Percentiles rank a stretch among this genome's conserved stretches.
Evolutionary conservation across 2,113 vertebrate genomes (phyloP).

Genomic region (Seriola rivoliana): DNA sequence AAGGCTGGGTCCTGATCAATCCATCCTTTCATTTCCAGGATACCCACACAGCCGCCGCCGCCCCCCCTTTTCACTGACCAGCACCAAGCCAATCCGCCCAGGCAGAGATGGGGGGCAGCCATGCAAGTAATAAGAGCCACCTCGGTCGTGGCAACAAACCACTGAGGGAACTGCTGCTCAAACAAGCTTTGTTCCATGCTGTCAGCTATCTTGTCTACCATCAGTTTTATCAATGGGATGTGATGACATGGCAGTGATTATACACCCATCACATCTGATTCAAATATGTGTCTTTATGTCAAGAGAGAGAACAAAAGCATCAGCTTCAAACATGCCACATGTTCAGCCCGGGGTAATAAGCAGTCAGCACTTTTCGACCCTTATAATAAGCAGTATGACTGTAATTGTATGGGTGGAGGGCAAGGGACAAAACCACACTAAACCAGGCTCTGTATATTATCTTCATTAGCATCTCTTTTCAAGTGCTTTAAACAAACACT

Average conservation of each 20-base stretch:
- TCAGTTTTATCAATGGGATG: constrained; percentile 77
- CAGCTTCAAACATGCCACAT: constrained; percentile 62
- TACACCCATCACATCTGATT: constrained; percentile 71
- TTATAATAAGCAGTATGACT: constrained; percentile 66
- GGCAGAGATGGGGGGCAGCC: constrained; percentile 65
- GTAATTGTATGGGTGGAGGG: constrained; percentile 52
- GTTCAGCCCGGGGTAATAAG: constrained; percentile 66
- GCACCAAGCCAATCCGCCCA: constrained; percentile 73
- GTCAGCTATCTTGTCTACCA: constrained; percentile 79
- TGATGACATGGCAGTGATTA: constrained; percentile 77
- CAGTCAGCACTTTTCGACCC: constrained; percentile 71
- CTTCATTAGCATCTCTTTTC: constrained; percentile 37
- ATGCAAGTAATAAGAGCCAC: constrained; percentile 76
- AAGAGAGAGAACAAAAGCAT: constrained; percentile 55
- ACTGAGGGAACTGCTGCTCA: constrained; percentile 74
- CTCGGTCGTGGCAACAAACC: constrained; percentile 70
- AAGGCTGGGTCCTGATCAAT: constrained; percentile 82
- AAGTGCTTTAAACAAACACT: constrained; percentile 38
- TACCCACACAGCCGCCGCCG: constrained; percentile 60
- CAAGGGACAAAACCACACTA: constrained; percentile 44
- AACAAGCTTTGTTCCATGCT: constrained; percentile 80
- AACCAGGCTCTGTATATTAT: constrained; percentile 8
- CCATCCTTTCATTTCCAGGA: constrained; percentile 82
- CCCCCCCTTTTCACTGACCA: constrained; percentile 61
- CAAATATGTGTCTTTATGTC: constrained; percentile 72